Base-by-base conservation (phyloP, 2,797 vertebrate genomes). In the Vultur gryphus region DNA sequence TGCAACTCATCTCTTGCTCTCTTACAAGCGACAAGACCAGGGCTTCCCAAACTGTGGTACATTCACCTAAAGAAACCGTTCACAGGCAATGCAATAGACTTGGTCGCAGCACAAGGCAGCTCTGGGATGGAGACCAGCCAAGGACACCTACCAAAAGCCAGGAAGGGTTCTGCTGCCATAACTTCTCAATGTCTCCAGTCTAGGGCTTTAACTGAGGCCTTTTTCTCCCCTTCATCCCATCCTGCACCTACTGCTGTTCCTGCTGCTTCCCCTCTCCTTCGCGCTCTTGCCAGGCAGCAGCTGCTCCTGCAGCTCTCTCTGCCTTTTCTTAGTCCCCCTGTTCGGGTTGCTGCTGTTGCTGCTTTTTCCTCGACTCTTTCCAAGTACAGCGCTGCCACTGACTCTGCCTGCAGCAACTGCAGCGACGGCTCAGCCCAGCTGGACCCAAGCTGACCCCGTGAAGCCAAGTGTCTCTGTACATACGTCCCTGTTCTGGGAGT, bases 391-490 rank as follows among this genome's bases (percentile, higher is more conserved):
- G 6, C 33, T 61, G 58, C 35, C 35, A 17, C 35, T 3, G 15
- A 23, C 3, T 0, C 69, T 49, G 41, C 49, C 49, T 26, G 58
- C 57, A 55, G 59, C 6, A 8, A 55, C 10, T 9, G 39, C 19
- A 13, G 65, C 0, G 1, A 41, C 1, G 7, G 37, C 33, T 59
- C 29, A 37, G 82, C 13, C 54, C 0, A 1, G 59, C 24, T 33
- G 15, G 52, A 67, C 26, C 15, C 49, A 11, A 7, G 11, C 28
- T 44, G 65, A 79, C 8, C 11, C n/a, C 0, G 0, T 2, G 49
- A 61, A 58, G 61, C 37, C 29, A 35, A n/a, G 28, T 9, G 52
- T 11, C 29, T 58, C 21, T 23, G 52, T 64, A 78, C 24, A 35
- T 1, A 21, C 5, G 37, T 37, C 16, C 19, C 51, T 9, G 4